Evolutionary conservation across 2,888 invertebrate genomes (phyloP), one percentile per base, ranked within the genome.

Genomic region (Acrobasis repandana): DNA sequence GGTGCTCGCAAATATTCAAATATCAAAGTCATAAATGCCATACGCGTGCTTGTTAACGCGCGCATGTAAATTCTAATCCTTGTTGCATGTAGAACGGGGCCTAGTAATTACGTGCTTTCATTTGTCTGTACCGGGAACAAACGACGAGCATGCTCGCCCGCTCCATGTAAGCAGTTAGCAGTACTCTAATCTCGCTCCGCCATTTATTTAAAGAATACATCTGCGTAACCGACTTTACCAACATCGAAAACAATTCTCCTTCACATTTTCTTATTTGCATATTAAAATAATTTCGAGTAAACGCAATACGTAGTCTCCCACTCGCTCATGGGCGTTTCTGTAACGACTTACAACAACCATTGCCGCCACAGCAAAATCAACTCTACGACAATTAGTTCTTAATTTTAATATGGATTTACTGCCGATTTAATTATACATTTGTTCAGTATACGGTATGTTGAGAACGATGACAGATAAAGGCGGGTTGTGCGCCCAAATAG

Each of bases 81-180:
- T 82, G 88, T 90, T 90, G 90, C 90, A 90, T 90, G 88, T 86
- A 86, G 86, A 90, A 87, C 85, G 86, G 85, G 86, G 88, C 89
- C 90, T 84, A 91, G 90, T 92, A 91, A 91, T 91, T 92, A 92
- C 88, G 87, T 91, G 88, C 90, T 91, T 92, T 90, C 91, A 91
- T 90, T 90, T 90, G 90, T 90, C 88, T 90, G 86, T 82, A 84
- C 88, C 85, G 78, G 76, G 85, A 90, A 91, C 88, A 86, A 90
- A 89, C 85, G 90, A 88, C 86, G 74, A 79, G 80, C 76, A 28
- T 77, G 85, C 87, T 85, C 87, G 83, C 88, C 78, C 80, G 86
- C 88, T 86, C 85, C 88, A 88, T 91, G 91, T 91, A 85, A 90
- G 88, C 90, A 91, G 90, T 90, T 90, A 90, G 89, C 86, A 86